A percentile compares a stretch with the other conserved stretches of the same genome.
Conservation (phyloP, 2,797 vertebrate genomes). For the Cephalopachus bancanus region DNA sequence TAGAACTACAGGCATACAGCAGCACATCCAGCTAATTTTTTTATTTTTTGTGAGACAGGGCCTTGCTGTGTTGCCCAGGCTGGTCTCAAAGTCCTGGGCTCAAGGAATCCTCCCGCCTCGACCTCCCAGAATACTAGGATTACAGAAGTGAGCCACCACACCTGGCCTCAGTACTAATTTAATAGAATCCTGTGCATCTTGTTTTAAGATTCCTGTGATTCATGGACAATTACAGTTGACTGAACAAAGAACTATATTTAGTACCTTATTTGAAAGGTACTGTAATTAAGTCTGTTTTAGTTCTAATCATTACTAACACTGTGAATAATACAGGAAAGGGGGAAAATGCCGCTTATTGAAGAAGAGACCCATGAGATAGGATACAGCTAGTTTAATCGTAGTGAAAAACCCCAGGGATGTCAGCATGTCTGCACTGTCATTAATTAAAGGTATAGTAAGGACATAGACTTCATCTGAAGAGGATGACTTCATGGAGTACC, state of each 20-base stretch:
- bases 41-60: too few species aligned
- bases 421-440: background rate
- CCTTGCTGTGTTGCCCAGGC: too few species aligned
- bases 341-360: slow-evolving; percentile 54
- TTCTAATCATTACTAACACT: slow-evolving; percentile 82
- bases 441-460: slow-evolving; percentile 8
- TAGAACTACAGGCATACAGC: too few species aligned
- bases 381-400: background rate
- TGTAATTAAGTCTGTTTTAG: slow-evolving; percentile 88
- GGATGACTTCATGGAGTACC: slow-evolving; percentile 78
- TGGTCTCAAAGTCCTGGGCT: too few species aligned
- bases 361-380: slow-evolving; percentile 2
- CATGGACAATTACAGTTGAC: slow-evolving; percentile 82
- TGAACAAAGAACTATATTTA: slow-evolving; percentile 86
- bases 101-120: too few species aligned
- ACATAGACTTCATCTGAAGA: slow-evolving; percentile 73
- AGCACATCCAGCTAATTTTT: too few species aligned
- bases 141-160: too few species aligned
- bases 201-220: slow-evolving; percentile 86
- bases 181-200: slow-evolving; percentile 81
- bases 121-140: too few species aligned
- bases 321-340: slow-evolving; percentile 66
- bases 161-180: slow-evolving; percentile 80
- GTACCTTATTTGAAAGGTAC: slow-evolving; percentile 84
- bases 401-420: slow-evolving; percentile 31